Evolutionary conservation across 2,888 invertebrate genomes (phyloP).

Genomic region (Cosmopolites sordidus): DNA sequence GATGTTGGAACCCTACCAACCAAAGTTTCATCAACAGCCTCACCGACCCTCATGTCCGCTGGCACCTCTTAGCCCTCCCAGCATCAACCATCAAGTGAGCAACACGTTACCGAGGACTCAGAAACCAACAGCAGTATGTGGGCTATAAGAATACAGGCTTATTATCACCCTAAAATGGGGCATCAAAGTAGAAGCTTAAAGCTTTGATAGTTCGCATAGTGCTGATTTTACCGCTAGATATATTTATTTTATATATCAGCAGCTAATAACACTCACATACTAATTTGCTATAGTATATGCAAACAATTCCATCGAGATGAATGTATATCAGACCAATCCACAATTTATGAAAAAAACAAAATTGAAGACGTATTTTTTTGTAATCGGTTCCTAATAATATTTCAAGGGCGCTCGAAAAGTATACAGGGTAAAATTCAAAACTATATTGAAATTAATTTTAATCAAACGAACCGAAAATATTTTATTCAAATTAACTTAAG

Average conservation of each 20-base stretch:
- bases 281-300: too few species aligned
- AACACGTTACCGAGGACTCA: slow-evolving; percentile 34
- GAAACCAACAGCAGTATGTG: slow-evolving; percentile 35
- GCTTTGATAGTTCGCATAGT: slow-evolving; percentile 12
- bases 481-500: too few species aligned
- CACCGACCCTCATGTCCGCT: slow-evolving; percentile 75
- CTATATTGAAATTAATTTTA: too few species aligned
- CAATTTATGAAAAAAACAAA: too few species aligned
- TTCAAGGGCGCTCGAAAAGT: too few species aligned
- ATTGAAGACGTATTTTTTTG: too few species aligned
- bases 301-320: too few species aligned
- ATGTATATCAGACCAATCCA: too few species aligned
- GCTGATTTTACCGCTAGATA: slow-evolving; percentile 8
- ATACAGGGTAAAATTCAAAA: too few species aligned
- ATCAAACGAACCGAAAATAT: too few species aligned
- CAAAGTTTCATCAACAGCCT: slow-evolving; percentile 77
- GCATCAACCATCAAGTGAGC: slow-evolving; percentile 47
- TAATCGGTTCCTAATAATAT: too few species aligned
- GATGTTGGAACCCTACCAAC: slow-evolving; percentile 87
- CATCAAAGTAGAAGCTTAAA: slow-evolving; percentile 4
- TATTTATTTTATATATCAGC: neutral
- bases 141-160: slow-evolving; percentile 14
- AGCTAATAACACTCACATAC: too few species aligned
- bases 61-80: slow-evolving; percentile 47
- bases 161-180: neutral